These are phyloP conservation scores for Emmelina monodactyla DNA, from an alignment of 2,888 invertebrate genomes.

Conservation along the genomic window DNA sequence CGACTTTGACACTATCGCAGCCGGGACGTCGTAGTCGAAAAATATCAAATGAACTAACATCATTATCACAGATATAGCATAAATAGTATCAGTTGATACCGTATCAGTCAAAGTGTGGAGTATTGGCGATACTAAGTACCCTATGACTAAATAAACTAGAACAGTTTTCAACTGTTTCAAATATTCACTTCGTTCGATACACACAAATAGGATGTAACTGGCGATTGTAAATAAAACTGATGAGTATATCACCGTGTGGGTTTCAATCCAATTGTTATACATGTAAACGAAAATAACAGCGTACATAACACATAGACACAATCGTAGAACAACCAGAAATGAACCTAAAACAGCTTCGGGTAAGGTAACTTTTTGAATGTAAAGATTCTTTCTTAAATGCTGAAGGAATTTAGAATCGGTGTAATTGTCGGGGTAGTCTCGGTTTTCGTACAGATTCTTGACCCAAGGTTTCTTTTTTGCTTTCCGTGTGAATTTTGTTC, in stretches of 20 bases:
- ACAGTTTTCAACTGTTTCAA: constrained; percentile 78
- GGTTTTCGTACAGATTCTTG: constrained; percentile 89
- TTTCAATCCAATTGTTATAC: constrained; percentile 72
- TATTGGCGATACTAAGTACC: constrained; percentile 89
- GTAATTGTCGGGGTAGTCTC: constrained; percentile 90
- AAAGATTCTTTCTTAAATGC: constrained; percentile 83
- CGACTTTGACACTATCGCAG: constrained; percentile 89
- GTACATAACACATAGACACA: constrained; percentile 80
- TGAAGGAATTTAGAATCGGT: constrained; percentile 87
- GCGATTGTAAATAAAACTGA: constrained; percentile 63
- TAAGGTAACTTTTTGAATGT: constrained; percentile 77
- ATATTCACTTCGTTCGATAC: constrained; percentile 27
- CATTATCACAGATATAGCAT: constrained; percentile 89
- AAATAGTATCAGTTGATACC: constrained; percentile 97
- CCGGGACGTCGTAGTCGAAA: constrained; percentile 89
- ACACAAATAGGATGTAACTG: constrained; percentile 70
- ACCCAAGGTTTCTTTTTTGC: constrained; percentile 71
- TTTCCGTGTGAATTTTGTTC: too few species aligned
- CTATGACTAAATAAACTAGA: constrained; percentile 83
- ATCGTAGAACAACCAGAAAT: constrained; percentile 79
- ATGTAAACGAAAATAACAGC: constrained; percentile 76
- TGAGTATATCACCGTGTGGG: constrained; percentile 68
- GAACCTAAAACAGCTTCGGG: constrained; percentile 77
- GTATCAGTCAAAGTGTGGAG: constrained; percentile 95
- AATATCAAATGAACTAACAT: constrained; percentile 88